Conservation (phyloP, 2,113 vertebrate genomes). For the Pipra filicauda region DNA sequence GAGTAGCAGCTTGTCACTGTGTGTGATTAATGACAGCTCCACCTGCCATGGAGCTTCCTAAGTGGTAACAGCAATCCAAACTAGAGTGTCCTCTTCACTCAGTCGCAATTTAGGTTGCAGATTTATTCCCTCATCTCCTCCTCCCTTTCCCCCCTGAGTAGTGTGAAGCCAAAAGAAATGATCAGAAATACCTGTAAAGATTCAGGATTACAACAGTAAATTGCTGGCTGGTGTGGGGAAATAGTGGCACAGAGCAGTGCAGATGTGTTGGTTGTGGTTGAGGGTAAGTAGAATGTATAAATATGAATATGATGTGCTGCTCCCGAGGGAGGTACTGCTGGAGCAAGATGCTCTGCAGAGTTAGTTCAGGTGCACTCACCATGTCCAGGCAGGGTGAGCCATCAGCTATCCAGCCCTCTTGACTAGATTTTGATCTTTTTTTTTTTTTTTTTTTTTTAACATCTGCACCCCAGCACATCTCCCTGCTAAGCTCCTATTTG, state of each 20-base stretch:
- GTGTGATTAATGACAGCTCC: constrained; percentile 67
- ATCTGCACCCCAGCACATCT: background rate
- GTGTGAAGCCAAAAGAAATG: background rate
- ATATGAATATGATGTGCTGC: background rate
- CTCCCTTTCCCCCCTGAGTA: background rate
- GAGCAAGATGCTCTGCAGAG: background rate
- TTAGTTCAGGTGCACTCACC: background rate
- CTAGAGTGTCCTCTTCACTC: constrained; percentile 16
- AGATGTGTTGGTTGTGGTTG: background rate
- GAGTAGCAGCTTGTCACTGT: constrained; percentile 48
- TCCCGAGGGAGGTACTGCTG: background rate
- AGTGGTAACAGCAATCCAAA: constrained; percentile 29
- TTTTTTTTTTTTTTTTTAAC: background rate
- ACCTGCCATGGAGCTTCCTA: constrained; percentile 50
- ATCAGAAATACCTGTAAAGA: background rate
- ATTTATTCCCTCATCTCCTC: constrained; percentile 11
- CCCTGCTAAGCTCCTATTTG: background rate
- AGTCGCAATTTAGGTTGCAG: background rate
- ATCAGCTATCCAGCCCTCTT: background rate
- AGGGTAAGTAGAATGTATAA: background rate
- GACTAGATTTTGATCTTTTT: background rate
- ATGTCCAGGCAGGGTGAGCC: background rate
- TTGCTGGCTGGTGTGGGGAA: background rate
- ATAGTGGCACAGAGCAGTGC: background rate
- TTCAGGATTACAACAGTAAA: background rate